phyloP scores from a whole-genome alignment of 2,113 vertebrate genomes.

The Anhinga anhinga region DNA sequence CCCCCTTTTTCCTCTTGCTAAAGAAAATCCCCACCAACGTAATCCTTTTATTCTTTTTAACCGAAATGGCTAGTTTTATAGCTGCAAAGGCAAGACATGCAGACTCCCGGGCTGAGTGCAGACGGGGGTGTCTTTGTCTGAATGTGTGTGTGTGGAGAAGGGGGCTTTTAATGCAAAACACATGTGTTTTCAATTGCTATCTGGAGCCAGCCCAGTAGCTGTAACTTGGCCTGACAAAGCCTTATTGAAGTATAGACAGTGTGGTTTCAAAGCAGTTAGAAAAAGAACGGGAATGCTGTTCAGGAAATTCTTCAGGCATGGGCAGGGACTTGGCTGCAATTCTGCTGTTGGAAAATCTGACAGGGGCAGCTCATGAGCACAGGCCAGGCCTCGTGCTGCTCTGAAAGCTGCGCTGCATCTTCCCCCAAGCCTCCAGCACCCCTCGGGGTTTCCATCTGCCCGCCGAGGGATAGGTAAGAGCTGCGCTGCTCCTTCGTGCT shows the following conservation, averaged over 20 bases:
- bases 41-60: not conserved
- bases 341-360: conserved; percentile 91
- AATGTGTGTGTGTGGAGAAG: not conserved
- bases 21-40: not conserved
- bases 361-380: conserved; percentile 75
- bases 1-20: not conserved
- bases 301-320: conserved; percentile 89
- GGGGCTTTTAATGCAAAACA: conserved; percentile 75
- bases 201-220: conserved; percentile 82
- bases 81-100: not conserved
- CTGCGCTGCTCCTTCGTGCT: not conserved
- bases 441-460: not conserved
- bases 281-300: conserved; percentile 78
- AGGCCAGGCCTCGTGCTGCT: conserved; percentile 79
- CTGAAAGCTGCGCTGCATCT: conserved; percentile 47
- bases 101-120: not conserved
- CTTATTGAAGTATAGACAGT: conserved; percentile 75
- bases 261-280: conserved; percentile 78
- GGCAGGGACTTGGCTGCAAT: conserved; percentile 86
- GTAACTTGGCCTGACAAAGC: conserved; percentile 76
- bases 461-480: conserved; percentile 66
- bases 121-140: not conserved
- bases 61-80: not conserved
- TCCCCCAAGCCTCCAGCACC: conserved; percentile 42
- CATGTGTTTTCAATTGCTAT: conserved; percentile 85